Conservation (phyloP, 2,113 vertebrate species). For the Rhegmatorhina hoffmannsi region DNA sequence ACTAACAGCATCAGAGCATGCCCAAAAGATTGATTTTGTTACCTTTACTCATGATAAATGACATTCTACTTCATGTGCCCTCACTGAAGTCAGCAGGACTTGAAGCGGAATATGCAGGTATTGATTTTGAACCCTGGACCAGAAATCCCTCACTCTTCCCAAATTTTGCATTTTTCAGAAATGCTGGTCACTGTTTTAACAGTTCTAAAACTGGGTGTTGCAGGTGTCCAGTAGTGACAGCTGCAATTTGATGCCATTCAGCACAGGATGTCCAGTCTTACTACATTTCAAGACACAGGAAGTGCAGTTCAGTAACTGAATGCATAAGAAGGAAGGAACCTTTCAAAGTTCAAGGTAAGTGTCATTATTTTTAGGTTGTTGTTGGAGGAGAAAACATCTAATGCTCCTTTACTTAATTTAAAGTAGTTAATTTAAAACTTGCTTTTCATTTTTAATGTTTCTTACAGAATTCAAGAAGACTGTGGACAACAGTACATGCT, state of each 20-base stretch:
- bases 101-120: neutral
- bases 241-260: neutral
- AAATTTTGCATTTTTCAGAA: neutral
- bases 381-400: neutral
- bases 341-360: conserved; percentile 15
- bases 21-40: neutral
- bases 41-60: neutral
- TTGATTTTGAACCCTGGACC: neutral
- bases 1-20: neutral
- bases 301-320: neutral
- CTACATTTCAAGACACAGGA: neutral
- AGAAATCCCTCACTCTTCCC: neutral
- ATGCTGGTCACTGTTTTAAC: neutral
- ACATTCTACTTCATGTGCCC: neutral
- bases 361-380: neutral
- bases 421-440: neutral
- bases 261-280: conserved; percentile 28
- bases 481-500: neutral
- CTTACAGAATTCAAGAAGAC: neutral
- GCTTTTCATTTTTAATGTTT: neutral
- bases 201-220: neutral
- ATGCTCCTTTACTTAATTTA: neutral
- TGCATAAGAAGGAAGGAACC: neutral
- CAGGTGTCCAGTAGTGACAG: neutral
- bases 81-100: neutral